Conservation (phyloP, 2,113 vertebrate species). For the Kryptolebias marmoratus region DNA sequence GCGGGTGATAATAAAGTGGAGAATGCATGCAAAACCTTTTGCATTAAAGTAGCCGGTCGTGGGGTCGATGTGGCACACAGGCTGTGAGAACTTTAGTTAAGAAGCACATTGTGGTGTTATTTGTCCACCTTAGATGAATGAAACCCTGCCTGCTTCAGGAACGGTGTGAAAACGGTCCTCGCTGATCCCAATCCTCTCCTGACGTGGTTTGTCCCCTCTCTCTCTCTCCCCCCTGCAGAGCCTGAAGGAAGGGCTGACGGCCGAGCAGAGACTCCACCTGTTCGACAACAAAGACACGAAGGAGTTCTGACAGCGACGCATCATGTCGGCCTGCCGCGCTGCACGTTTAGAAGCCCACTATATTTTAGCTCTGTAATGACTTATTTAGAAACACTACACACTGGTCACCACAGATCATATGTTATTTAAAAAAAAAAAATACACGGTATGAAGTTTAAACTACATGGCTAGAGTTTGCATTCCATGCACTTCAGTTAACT, state of each 20-base stretch:
- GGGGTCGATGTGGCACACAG: neutral
- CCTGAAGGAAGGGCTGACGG: conserved; percentile 85
- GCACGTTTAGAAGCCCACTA: conserved; percentile 78
- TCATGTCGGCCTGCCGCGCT: conserved; percentile 54
- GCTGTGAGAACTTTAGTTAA: neutral
- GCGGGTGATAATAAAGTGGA: too few relatives aligned
- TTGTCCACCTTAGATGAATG: neutral
- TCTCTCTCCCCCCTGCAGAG: conserved; percentile 66
- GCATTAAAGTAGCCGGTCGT: neutral
- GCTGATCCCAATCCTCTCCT: too few relatives aligned
- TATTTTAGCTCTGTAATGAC: conserved; percentile 80
- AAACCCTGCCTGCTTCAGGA: neutral
- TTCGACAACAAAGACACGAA: conserved; percentile 85
- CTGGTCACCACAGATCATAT: conserved; percentile 80
- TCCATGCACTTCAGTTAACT: conserved; percentile 86
- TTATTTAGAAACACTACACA: conserved; percentile 80
- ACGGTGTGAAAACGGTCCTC: too few relatives aligned
- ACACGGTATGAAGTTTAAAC: conserved; percentile 82
- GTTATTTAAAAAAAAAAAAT: conserved; percentile 63
- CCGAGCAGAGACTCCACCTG: conserved; percentile 85
- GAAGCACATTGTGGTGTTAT: neutral
- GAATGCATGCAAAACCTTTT: too few relatives aligned
- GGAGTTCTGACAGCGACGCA: conserved; percentile 79
- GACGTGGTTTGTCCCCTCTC: neutral
- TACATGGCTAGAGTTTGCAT: conserved; percentile 82